Base-by-base conservation (phyloP, 1,140 invertebrate species). In the Drosophila obscura region DNA sequence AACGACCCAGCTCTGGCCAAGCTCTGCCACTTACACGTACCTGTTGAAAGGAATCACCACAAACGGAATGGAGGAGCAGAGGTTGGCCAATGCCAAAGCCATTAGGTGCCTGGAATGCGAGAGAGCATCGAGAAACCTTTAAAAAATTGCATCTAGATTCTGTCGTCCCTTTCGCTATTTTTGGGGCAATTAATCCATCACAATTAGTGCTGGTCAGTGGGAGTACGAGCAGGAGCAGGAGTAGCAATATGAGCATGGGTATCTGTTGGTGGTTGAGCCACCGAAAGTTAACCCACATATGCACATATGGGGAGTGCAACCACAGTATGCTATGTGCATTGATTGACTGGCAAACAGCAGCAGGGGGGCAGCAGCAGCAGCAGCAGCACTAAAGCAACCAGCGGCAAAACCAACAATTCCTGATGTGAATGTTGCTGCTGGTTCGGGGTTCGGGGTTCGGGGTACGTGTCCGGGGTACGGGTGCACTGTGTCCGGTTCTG, bases 291-390 rank as follows among this genome's bases (percentile, higher is more conserved):
- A 49, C n/a, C 16, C 16, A 19, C 35, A 35, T 39, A 45, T 39
- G 15, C 39, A 35, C 45, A 50, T 39, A 3, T 15, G 35, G 43
- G 31, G 16, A 57, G 53, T 58, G 45, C 48, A 52, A 51, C 64
- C 60, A 35, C 64, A 66, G 50, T 31, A 50, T 39, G 26, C 11
- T 22, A n/a, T 55, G 15, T 13, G 57, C 63, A 56, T 79, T 79
- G 77, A 79, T 79, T 74, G 77, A 80, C 62, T 74, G 69, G 48
- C 75, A 78, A 62, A 74, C 57, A 55, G 31, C 3, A 45, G 44
- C 22, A 19, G 22, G 4, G 19, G 16, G 1, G 16, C 16, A 35
- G 28, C 15, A 51, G 26, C 28, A 26, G 22, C 56, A 58, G 43
- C 43, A 57, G 0, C 39, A 39, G 35, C 35, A 39, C 9, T 11